Conservation (phyloP, 2,888 invertebrate species). For the Ochlodes sylvanus region DNA sequence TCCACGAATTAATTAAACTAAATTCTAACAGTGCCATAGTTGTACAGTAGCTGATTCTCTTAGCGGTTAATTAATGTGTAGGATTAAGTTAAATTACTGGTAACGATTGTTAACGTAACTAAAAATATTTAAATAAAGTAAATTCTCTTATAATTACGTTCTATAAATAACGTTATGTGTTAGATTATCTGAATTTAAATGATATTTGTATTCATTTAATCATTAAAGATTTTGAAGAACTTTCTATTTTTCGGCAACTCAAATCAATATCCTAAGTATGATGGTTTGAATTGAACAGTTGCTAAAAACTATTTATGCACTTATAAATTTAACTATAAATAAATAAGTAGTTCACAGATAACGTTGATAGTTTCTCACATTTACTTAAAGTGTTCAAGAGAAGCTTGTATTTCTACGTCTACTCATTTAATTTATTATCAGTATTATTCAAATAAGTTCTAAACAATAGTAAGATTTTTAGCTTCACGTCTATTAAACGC, state of each 20-base stretch:
- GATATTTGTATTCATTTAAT: not conserved
- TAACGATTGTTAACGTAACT: conserved; percentile 17
- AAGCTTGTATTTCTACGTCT: no score
- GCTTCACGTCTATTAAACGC: no score
- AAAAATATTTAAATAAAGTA: conserved; percentile 10
- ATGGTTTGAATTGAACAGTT: conserved; percentile 9
- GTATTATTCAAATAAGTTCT: no score
- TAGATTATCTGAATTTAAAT: conserved; percentile 9
- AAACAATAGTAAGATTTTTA: no score
- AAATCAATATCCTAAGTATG: not conserved
- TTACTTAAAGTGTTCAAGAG: no score
- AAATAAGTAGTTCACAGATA: no score
- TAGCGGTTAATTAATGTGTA: conserved; percentile 45
- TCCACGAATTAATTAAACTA: conserved; percentile 47
- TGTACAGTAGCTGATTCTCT: conserved; percentile 53
- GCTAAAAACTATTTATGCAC: conserved; percentile 13
- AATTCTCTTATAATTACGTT: conserved; percentile 3
- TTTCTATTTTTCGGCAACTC: not conserved
- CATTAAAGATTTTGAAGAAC: not conserved
- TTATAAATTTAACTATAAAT: conserved; percentile 14
- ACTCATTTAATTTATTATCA: no score
- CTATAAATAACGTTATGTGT: conserved; percentile 15
- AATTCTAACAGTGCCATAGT: conserved; percentile 59
- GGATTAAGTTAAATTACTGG: conserved; percentile 17
- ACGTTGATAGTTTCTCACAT: no score